These are phyloP conservation scores for Drosophila greeni DNA, from an alignment of 2,888 invertebrate species.

Conservation along the genomic window DNA sequence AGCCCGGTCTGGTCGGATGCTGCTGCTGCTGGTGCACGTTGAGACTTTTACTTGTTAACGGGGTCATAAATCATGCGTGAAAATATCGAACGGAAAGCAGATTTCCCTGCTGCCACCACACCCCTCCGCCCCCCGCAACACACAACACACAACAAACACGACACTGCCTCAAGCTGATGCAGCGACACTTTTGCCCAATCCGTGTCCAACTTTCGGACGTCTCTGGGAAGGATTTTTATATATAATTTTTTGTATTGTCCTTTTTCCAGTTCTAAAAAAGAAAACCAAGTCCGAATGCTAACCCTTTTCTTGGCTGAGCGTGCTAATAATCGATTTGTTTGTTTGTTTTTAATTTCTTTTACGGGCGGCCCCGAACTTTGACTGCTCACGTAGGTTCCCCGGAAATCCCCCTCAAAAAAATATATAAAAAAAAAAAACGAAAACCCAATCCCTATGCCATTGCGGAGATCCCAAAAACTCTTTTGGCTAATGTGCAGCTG, in stretches of 20 bases:
- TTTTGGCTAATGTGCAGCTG: constrained; percentile 39
- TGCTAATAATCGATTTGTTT: constrained; percentile 71
- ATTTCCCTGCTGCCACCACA: constrained; percentile 51
- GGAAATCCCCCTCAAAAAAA: not conserved
- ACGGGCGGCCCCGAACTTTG: constrained; percentile 35
- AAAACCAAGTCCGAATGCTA: constrained; percentile 8
- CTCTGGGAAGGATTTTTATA: not conserved
- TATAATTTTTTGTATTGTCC: not conserved
- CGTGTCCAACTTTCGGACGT: constrained; percentile 24
- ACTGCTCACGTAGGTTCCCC: constrained; percentile 37
- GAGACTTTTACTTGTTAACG: constrained; percentile 73
- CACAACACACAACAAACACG: constrained; percentile 18
- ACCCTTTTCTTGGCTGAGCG: constrained; percentile 40
- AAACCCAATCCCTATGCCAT: not conserved
- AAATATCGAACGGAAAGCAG: constrained; percentile 74
- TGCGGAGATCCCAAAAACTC: constrained; percentile 11
- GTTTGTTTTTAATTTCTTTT: constrained; percentile 68
- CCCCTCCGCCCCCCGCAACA: not conserved
- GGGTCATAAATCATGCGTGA: constrained; percentile 73
- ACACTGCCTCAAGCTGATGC: constrained; percentile 53
- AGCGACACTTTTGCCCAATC: constrained; percentile 46
- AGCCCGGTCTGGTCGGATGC: constrained; percentile 39
- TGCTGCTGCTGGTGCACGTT: constrained; percentile 64
- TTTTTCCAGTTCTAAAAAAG: not conserved
- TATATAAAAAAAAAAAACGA: not conserved